Conservation (phyloP, 2,113 vertebrate genomes). For the Stercorarius parasiticus region DNA sequence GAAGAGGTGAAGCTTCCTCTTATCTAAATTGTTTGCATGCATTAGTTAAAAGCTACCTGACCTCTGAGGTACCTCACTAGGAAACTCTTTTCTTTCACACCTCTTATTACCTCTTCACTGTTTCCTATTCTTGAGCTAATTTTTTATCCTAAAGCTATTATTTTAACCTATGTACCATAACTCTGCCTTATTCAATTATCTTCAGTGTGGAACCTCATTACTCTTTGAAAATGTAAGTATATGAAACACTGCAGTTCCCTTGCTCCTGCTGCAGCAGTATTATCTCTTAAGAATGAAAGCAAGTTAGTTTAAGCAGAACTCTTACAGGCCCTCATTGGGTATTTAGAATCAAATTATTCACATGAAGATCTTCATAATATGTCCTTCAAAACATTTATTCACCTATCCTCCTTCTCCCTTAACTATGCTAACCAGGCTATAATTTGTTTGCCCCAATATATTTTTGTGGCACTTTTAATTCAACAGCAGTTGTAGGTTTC, state of each 20-base stretch:
- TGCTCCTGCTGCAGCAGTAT: background rate
- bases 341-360: conserved; percentile 28
- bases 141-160: conserved; percentile 34
- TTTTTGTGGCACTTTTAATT: background rate
- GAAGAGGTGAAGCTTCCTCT: background rate
- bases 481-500: background rate
- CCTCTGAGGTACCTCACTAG: background rate
- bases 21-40: background rate
- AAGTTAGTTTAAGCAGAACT: background rate
- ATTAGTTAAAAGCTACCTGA: conserved; percentile 41
- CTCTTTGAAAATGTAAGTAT: background rate
- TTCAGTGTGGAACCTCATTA: conserved; percentile 46
- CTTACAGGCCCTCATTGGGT: background rate
- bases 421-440: background rate
- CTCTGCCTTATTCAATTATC: conserved; percentile 51
- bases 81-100: conserved; percentile 1
- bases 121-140: conserved; percentile 36
- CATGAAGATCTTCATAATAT: background rate
- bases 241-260: background rate
- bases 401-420: background rate
- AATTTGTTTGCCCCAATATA: background rate
- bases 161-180: conserved; percentile 35
- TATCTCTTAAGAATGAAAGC: background rate
- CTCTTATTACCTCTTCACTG: background rate
- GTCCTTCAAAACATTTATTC: background rate